Base-by-base conservation (phyloP, 2,113 vertebrate genomes). In the Hirundichthys speculiger region DNA sequence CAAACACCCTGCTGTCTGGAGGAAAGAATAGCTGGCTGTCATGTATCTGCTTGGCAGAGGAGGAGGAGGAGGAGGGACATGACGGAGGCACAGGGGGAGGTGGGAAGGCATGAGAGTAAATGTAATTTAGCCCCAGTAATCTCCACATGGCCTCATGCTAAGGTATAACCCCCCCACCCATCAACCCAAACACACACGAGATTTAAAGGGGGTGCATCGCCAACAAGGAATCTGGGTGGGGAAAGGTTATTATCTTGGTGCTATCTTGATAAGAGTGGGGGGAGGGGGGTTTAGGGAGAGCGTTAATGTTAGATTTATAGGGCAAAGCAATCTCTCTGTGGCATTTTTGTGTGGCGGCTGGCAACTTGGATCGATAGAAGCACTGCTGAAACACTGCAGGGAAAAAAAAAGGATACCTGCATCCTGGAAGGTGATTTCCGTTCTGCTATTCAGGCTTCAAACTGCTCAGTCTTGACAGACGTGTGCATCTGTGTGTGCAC, bases 41-140 rank as follows among this genome's bases (percentile, higher is more conserved):
- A 87, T 86, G 82, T 86, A 77, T 77, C 82, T 66, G 61, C 73
- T 25, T 53, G 38, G 63, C 69, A 58, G 43, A 40, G 67, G 56
- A 25, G 8, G 62, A 61, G 64, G 67, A 42, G 27, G 69, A 21
- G 24, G 55, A 25, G 22, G 30, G 7, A 34, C 30, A 34, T 49
- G 58, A 48, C 7, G 15, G 52, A 51, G 58, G 22, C 30, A 1
- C 30, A 34, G 30, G 25, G 2, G 18, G 69, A 25, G 57, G 7
- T 38, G n/a, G 24, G 55, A 54, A 51, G 57, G 67, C 56, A 56
- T 69, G 34, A 57, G 85, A 57, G 69, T 69, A 84, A 82, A 88
- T 84, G 85, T 79, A 83, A 78, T 86, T 89, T 85, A 86, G 81
- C 84, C 81, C 60, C 79, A 53, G 34, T 79, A 77, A 88, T 89